Base-by-base conservation (phyloP, 2,888 invertebrate genomes). In the Exocentrus adspersus region DNA sequence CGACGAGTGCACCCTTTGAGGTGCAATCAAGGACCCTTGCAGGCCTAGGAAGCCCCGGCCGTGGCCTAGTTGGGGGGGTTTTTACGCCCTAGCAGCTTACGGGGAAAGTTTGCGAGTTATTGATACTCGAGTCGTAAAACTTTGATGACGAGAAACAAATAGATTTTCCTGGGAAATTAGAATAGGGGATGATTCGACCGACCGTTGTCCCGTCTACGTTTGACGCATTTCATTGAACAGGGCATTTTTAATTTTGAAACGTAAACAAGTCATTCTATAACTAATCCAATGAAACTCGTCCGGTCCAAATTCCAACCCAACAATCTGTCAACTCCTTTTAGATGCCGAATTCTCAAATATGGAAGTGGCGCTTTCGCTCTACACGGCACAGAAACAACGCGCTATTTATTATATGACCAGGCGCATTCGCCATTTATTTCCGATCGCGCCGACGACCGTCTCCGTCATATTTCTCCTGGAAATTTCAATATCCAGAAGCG, bases 11-110 rank as follows among this genome's bases (percentile, higher is more conserved):
- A 57, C 68, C 70, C 73, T 72, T 73, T 71, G 73, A 69, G 73
- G 69, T 70, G 72, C 72, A 72, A 73, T 73, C 72, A 71, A 73
- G 72, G 53, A 50, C 68, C 62, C 69, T 67, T 57, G 4, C 2
- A 58, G 69, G 65, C 64, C 60, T 61, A 2, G n/a, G 12, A 12
- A 60, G 68, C 65, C 61, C 42, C 64, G 59, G n/a, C n/a, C n/a
- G 41, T 53, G 66, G 56, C 64, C 67, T 60, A 57, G 66, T 69
- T 70, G 67, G 37, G 63, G 61, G 62, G 65, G 45, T 68, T 70
- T 71, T 69, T 68, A 68, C 71, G 62, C 65, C 70, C 68, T 62
- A 67, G 68, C 67, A n/a, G n/a, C 68, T 67, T 67, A 70, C 69
- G 64, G 65, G 67, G 32, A 37, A 7, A 24, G 3, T 5, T 5